Evolutionary conservation across 2,888 invertebrate genomes (phyloP).

Genomic region (Epinotia demarniana): DNA sequence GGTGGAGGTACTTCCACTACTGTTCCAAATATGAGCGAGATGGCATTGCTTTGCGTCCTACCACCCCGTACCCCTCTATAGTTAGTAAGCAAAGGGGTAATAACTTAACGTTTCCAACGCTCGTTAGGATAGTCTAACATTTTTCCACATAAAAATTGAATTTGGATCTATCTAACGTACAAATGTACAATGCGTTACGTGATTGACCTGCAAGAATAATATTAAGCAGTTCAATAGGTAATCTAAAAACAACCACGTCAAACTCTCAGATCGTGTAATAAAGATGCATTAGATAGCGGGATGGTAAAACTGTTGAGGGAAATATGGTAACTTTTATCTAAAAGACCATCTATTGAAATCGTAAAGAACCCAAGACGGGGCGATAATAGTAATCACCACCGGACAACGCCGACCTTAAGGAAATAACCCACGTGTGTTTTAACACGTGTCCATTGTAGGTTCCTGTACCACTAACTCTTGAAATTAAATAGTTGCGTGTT

Average conservation of each 20-base stretch:
- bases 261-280: neutral
- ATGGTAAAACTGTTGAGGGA: neutral
- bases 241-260: neutral
- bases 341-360: neutral
- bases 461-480: neutral
- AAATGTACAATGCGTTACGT: too few relatives aligned
- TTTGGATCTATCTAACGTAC: too few relatives aligned
- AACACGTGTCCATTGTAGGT: neutral
- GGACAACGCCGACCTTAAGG: neutral
- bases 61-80: too few relatives aligned
- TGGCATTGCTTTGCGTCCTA: too few relatives aligned
- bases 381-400: neutral
- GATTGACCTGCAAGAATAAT: too few relatives aligned
- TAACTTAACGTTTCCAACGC: too few relatives aligned
- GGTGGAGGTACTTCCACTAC: too few relatives aligned
- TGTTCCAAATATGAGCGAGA: too few relatives aligned
- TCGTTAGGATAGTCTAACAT: too few relatives aligned
- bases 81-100: too few relatives aligned
- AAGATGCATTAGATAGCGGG: neutral
- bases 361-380: neutral
- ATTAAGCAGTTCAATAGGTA: neutral
- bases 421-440: neutral
- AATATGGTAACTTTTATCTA: neutral
- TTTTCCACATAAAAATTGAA: too few relatives aligned
- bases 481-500: neutral